phyloP scores from a whole-genome alignment of 2,888 invertebrate species.

The Cantharis rufa region DNA sequence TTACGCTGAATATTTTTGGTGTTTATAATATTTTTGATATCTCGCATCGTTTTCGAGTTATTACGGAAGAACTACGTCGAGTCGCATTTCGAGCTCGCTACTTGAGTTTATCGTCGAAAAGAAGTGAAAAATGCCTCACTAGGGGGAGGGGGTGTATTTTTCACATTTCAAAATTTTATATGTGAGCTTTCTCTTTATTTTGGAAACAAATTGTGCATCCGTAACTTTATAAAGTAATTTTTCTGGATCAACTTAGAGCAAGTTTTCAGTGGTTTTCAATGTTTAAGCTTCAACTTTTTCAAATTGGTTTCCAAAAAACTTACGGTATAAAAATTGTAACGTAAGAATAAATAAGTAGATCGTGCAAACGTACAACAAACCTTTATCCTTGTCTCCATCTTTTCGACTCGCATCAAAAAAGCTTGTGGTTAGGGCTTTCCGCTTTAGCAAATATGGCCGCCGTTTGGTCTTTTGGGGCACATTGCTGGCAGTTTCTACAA shows the following conservation, averaged over 20 bases:
- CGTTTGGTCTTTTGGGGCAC: slow-evolving; percentile 74
- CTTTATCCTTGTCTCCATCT: slow-evolving; percentile 71
- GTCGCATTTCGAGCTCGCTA: too few species aligned
- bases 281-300: neutral
- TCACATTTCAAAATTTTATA: too few species aligned
- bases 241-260: neutral
- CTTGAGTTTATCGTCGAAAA: too few species aligned
- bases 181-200: neutral
- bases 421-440: slow-evolving; percentile 86
- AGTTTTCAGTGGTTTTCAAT: neutral
- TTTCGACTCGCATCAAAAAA: slow-evolving; percentile 79
- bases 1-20: too few species aligned
- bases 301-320: neutral
- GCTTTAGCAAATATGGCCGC: slow-evolving; percentile 78
- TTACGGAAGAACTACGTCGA: too few species aligned
- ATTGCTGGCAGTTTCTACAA: slow-evolving; percentile 54
- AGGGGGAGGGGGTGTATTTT: too few species aligned
- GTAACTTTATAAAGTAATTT: neutral
- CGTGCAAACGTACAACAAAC: slow-evolving; percentile 51
- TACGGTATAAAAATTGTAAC: neutral
- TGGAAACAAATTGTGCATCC: neutral
- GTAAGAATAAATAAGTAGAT: neutral
- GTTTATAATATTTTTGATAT: too few species aligned
- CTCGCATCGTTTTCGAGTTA: too few species aligned
- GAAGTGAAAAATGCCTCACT: too few species aligned